phyloP scores from a whole-genome alignment of 2,113 vertebrate species.

The Phaetusa simplex region DNA sequence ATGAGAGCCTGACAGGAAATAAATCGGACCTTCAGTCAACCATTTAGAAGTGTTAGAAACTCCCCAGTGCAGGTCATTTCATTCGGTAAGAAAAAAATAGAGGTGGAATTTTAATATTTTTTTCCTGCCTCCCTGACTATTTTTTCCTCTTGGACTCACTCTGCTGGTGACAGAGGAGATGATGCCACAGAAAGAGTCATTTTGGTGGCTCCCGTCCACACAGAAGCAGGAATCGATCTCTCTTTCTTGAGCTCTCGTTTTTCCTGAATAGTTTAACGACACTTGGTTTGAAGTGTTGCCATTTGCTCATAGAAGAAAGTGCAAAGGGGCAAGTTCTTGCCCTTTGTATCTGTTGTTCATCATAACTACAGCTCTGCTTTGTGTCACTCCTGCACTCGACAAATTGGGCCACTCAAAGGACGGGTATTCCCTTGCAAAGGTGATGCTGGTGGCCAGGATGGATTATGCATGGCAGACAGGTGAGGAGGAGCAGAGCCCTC shows the following conservation, averaged over 20 bases:
- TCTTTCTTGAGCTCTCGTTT: not conserved
- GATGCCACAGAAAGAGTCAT: not conserved
- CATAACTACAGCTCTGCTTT: not conserved
- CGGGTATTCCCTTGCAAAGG: not conserved
- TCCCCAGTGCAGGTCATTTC: not conserved
- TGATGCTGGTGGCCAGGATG: not conserved
- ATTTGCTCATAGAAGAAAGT: not conserved
- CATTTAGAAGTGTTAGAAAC: conserved; percentile 22
- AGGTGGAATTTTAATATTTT: not conserved
- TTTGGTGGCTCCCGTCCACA: not conserved
- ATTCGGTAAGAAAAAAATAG: not conserved
- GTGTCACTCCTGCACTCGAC: not conserved
- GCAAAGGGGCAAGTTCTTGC: not conserved
- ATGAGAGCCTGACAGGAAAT: conserved; percentile 36
- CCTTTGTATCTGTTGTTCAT: not conserved
- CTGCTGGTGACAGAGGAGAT: not conserved
- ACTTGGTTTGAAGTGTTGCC: not conserved
- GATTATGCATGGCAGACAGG: not conserved
- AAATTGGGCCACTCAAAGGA: not conserved
- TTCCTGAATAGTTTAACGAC: not conserved
- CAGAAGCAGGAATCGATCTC: not conserved
- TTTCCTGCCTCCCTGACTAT: not conserved
- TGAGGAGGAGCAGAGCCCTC: not conserved
- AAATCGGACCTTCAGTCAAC: conserved; percentile 53
- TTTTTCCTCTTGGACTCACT: not conserved